Evolutionary conservation across 2,888 invertebrate genomes (phyloP), one percentile per base, ranked within the genome.

Genomic region (Adelognathus sp.): DNA sequence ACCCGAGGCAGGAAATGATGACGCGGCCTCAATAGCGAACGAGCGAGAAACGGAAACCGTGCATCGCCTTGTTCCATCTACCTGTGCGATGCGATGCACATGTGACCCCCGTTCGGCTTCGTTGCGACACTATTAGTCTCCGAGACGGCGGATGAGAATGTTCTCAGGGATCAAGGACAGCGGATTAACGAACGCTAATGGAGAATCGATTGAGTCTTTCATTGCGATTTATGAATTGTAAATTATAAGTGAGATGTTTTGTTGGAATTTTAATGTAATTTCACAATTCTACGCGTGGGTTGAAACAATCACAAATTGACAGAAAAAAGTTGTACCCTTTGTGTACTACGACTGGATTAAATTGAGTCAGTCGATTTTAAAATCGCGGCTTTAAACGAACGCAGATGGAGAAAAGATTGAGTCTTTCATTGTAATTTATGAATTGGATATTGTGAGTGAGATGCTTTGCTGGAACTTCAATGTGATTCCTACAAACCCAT

Each of bases 1-100:
- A n/a, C n/a, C 80, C 78, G 70, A 80, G 84, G 83, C 88, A 88
- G 88, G 88, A 89, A 88, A 87, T 85, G 86, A 85, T 87, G 87
- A 85, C 85, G 86, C 84, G 82, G 76, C 83, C 84, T 83, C 84
- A 85, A 84, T 84, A 84, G 81, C 67, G 54, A 67, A 71, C 74
- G 72, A 77, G 80, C 80, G 76, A 82, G 81, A 80, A 80, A 58
- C 69, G 75, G 74, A 74, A 78, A 79, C 75, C 75, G 71, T 75
- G 79, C 75, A 79, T 75, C 66, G 71, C 66, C 75, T 67, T 71
- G 71, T 50, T 78, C 71, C 70, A 63, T 81, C 73, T 63, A 58
- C 54, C 70, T 27, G 39, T 44, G 52, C 58, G 67, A 3, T 36
- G n/a, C n/a, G n/a, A 50, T 50, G 50, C 18, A 50, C 21, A 24